phyloP scores from a whole-genome alignment of 2,113 vertebrate species.

The Struthio camelus region DNA sequence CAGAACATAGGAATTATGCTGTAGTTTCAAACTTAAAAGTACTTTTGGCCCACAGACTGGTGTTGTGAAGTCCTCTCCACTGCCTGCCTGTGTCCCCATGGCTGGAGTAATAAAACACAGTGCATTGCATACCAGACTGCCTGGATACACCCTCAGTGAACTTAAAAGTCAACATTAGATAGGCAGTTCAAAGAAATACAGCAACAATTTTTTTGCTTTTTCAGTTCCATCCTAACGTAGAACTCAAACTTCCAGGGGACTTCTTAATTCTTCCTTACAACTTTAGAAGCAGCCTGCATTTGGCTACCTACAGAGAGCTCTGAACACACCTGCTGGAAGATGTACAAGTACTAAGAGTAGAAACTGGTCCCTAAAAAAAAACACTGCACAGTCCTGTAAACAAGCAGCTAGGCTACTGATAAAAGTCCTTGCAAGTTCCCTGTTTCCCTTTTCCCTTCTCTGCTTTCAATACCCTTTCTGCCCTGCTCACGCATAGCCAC shows the following conservation, averaged over 20 bases:
- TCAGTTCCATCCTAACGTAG: not conserved
- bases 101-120: not conserved
- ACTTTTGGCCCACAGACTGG: not conserved
- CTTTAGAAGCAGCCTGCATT: not conserved
- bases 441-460: not conserved
- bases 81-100: not conserved
- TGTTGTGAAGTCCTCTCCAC: not conserved
- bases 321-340: no score
- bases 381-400: not conserved
- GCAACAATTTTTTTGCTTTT: not conserved
- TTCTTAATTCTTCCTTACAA: not conserved
- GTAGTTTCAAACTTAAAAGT: slow-evolving; percentile 11
- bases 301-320: not conserved
- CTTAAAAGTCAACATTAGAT: not conserved
- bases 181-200: not conserved
- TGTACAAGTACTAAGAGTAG: not conserved
- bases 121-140: accelerated
- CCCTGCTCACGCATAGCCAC: not conserved
- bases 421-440: not conserved
- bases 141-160: not conserved
- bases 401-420: not conserved
- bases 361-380: not conserved
- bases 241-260: not conserved
- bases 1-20: not conserved
- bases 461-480: not conserved